A percentile compares a stretch with the other conserved stretches of the same genome.
Conservation (phyloP, 2,797 vertebrate species). For the Coregonus suidteri region DNA sequence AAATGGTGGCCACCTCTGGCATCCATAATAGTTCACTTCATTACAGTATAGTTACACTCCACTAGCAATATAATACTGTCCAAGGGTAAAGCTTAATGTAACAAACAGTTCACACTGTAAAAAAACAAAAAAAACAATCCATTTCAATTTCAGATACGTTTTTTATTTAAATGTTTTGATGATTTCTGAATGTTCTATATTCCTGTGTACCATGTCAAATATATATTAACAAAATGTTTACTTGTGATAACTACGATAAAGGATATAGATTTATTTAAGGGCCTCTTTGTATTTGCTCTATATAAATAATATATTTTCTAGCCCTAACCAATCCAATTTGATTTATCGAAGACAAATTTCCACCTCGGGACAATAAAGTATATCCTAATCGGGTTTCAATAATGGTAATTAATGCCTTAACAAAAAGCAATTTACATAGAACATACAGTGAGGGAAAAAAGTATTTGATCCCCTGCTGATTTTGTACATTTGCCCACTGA, state of each 20-base stretch:
- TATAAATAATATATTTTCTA: background rate
- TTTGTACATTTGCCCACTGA: too few relatives aligned
- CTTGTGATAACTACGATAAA: conserved; percentile 46
- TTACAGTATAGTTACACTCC: conserved; percentile 2
- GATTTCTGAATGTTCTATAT: conserved; percentile 50
- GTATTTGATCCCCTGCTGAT: too few relatives aligned
- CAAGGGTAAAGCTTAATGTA: background rate
- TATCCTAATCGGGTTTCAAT: background rate
- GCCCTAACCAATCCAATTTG: background rate
- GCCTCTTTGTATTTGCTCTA: conserved; percentile 11
- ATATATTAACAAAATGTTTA: conserved; percentile 20
- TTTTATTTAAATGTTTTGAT: conserved; percentile 56
- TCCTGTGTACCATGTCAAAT: conserved; percentile 43
- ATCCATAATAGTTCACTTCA: conserved; percentile 1
- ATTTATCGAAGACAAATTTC: background rate
- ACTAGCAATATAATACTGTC: background rate
- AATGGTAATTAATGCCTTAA: background rate
- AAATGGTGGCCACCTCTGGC: background rate
- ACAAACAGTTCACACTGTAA: background rate
- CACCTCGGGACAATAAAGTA: background rate
- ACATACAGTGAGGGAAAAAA: too few relatives aligned
- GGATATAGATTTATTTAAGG: conserved; percentile 29
- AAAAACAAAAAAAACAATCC: background rate
- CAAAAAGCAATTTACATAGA: background rate
- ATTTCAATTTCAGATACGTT: conserved; percentile 3